These are phyloP conservation scores for Watsonalla cultraria DNA, from an alignment of 2,888 invertebrate genomes.

Conservation along the genomic window DNA sequence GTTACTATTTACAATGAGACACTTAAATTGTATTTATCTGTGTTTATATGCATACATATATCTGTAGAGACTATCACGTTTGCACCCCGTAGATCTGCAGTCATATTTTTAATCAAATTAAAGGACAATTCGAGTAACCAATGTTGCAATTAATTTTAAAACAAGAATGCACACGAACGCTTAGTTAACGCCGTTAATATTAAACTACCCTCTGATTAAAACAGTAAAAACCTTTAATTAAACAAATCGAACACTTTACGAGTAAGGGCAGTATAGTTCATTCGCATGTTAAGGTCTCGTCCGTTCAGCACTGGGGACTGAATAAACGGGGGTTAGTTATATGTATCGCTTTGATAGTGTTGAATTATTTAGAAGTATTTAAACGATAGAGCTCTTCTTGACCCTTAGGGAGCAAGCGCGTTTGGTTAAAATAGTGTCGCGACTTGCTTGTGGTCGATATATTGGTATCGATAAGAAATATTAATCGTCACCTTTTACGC, in stretches of 20 bases:
- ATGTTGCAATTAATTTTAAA: no score
- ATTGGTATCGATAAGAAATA: neutral
- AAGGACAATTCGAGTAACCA: no score
- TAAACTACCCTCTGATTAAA: neutral
- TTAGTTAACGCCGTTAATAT: no score
- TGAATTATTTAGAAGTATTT: constrained; percentile 6
- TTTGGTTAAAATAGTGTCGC: neutral
- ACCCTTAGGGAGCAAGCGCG: neutral
- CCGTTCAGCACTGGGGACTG: neutral
- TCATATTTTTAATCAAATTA: no score
- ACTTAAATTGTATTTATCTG: no score
- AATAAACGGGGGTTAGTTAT: constrained; percentile 5
- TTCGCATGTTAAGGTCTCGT: neutral
- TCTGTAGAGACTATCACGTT: no score
- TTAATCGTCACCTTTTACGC: no score
- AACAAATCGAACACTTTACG: neutral
- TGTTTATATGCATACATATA: no score
- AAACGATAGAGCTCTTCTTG: neutral
- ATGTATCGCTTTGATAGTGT: constrained; percentile 2
- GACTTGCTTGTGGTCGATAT: neutral
- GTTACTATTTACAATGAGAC: no score
- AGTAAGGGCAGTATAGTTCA: neutral
- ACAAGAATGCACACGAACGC: no score
- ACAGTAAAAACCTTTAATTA: neutral
- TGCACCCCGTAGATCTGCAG: no score